Evolutionary conservation across 1,140 invertebrate genomes (phyloP).

Genomic region (Zaprionus ornatus): DNA sequence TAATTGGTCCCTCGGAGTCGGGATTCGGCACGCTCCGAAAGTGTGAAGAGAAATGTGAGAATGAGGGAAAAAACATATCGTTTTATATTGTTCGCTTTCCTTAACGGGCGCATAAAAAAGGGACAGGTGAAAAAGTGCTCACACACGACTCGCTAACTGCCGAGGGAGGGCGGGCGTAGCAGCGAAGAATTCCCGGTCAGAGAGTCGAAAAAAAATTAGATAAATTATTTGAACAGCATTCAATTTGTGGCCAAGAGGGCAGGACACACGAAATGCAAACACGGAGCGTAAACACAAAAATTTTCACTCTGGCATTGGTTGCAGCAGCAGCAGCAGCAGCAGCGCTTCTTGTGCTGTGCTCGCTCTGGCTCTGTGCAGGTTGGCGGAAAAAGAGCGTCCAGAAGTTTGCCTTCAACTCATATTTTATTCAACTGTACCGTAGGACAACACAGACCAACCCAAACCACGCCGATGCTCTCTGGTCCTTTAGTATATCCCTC

Average conservation of each 20-base stretch:
- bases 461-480: background rate
- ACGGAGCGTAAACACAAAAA: conserved; percentile 51
- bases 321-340: conserved; percentile 19
- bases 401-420: conserved; percentile 54
- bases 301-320: conserved; percentile 23
- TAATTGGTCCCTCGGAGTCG: conserved; percentile 26
- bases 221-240: conserved; percentile 67
- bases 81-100: conserved; percentile 13
- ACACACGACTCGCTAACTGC: conserved; percentile 11
- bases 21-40: conserved; percentile 2
- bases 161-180: background rate
- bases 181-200: background rate
- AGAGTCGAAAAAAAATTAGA: conserved; percentile 49
- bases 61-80: conserved; percentile 26
- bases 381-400: conserved; percentile 54
- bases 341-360: background rate
- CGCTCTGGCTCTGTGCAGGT: background rate
- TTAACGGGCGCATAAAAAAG: conserved; percentile 15
- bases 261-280: conserved; percentile 51
- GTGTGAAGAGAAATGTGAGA: conserved; percentile 11
- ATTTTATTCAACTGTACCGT: conserved; percentile 56
- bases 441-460: conserved; percentile 38
- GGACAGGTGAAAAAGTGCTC: background rate
- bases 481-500: background rate
- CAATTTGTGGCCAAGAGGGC: conserved; percentile 50